Base-by-base conservation (phyloP, 2,888 invertebrate genomes). In the Aphidius colemani region DNA sequence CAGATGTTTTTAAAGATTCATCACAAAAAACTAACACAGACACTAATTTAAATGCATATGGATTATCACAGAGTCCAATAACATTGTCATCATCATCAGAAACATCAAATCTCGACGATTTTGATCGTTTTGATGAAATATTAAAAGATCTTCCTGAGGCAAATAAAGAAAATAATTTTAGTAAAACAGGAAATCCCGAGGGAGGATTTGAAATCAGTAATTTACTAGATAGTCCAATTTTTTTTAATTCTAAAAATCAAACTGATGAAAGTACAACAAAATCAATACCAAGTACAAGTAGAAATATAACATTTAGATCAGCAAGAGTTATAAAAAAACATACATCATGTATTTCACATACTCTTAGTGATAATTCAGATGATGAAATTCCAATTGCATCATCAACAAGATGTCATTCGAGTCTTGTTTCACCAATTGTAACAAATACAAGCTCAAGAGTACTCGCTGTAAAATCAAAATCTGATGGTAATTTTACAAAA, bases 401-500 rank as follows among this genome's bases (percentile, higher is more conserved):
- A 9, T n/a, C 1, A 13, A 43, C 18, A 13, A n/a, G 18, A 49
- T 39, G 44, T 41, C 46, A 18, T 7, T 56, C 46, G n/a, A 61
- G 61, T 46, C 10, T 50, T 13, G 49, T 50, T 50, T 43, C 50
- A 64, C 18, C 46, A 66, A 53, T 30, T 30, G 4, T 62, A 51
- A 18, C 57, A 45, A 41, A 64, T 9, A 49, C 61, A 62, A 57
- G 9, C 18, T 50, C 56, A 9, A 68, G 63, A 63, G 69, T 66
- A 50, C 64, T 75, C 6, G 55, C 66, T 61, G 65, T 13, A 0
- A 77, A 72, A 67, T 75, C 75, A n/a, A 43, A 55, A n/a, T 76
- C 73, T 7, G 70, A 72, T 18, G 61, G 63, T 7, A 69, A 68
- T 64, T 59, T 71, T 58, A 30, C 61, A 41, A 9, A 18, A 7